A percentile compares a stretch with the other conserved stretches of the same genome.
Evolutionary conservation across 2,113 vertebrate genomes (phyloP).

Genomic region (Podarcis raffonei): DNA sequence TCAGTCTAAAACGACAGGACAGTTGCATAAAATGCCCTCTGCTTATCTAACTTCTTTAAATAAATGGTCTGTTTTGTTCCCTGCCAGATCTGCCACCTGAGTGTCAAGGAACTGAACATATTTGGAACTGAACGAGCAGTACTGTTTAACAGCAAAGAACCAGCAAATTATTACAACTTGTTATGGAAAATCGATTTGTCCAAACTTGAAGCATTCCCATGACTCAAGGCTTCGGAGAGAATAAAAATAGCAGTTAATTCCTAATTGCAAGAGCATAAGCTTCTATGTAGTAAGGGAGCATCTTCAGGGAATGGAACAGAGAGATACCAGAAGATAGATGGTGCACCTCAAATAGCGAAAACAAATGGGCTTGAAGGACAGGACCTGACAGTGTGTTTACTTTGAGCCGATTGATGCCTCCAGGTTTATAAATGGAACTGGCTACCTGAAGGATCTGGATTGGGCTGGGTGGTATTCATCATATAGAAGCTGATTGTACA

Average conservation of each 20-base stretch:
- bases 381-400: not conserved
- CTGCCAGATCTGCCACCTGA: not conserved
- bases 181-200: not conserved
- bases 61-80: not conserved
- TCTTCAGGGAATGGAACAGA: not conserved
- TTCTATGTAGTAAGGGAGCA: not conserved
- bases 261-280: conserved; percentile 11
- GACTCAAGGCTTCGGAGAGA: not conserved
- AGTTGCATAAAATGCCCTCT: not conserved
- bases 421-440: not conserved
- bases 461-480: not conserved
- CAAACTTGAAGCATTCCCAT: not conserved
- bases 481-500: not conserved
- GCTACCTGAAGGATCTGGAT: not conserved
- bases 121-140: not conserved
- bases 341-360: not conserved
- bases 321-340: not conserved
- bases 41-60: not conserved
- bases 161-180: not conserved
- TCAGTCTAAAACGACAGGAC: not conserved
- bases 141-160: too few relatives aligned
- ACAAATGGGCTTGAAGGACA: not conserved
- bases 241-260: not conserved
- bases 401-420: not conserved
- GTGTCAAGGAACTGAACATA: not conserved